Evolutionary conservation across 2,888 invertebrate genomes (phyloP), one percentile per base, ranked within the genome.

Genomic region (Melanophora roralis): DNA sequence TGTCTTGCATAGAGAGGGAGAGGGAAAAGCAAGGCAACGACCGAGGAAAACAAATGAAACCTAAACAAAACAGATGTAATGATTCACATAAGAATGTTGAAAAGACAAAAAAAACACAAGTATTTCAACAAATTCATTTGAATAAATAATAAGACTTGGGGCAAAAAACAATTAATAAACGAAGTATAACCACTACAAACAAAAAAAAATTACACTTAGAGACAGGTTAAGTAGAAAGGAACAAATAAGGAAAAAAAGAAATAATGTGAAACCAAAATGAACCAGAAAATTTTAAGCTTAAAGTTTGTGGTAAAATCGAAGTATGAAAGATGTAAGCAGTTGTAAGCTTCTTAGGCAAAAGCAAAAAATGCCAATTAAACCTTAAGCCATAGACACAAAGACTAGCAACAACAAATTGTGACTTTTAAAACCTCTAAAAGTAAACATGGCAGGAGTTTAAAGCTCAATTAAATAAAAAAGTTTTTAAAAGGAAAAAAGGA

Each of bases 141-240:
- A 73, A 73, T 78, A 78, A 49, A 62, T 67, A 67, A 67, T 34
- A 78, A 62, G 40, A 73, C 49, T 78, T 62, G n/a, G 49, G 64
- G 57, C 62, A 27, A 19, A 57, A 8, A 9, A 59, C n/a, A 60
- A 53, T n/a, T n/a, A n/a, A n/a, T n/a, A n/a, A n/a, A n/a, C n/a
- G n/a, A n/a, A n/a, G n/a, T n/a, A n/a, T n/a, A n/a, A n/a, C n/a
- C n/a, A n/a, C n/a, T n/a, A n/a, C n/a, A n/a, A n/a, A n/a, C n/a
- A n/a, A n/a, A n/a, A n/a, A n/a, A n/a, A n/a, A n/a, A n/a, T 19
- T 59, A 21, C 36, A 60, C 36, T 43, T 53, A n/a, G 36, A 68
- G 59, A 14, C 19, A 69, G 64, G n/a, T 12, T n/a, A 49, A 55
- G 49, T 6, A 51, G 14, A 40, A n/a, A 21, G 27, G 9, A 40